Evolutionary conservation across 2,113 vertebrate genomes (phyloP).

Genomic region (Hyla sarda): DNA sequence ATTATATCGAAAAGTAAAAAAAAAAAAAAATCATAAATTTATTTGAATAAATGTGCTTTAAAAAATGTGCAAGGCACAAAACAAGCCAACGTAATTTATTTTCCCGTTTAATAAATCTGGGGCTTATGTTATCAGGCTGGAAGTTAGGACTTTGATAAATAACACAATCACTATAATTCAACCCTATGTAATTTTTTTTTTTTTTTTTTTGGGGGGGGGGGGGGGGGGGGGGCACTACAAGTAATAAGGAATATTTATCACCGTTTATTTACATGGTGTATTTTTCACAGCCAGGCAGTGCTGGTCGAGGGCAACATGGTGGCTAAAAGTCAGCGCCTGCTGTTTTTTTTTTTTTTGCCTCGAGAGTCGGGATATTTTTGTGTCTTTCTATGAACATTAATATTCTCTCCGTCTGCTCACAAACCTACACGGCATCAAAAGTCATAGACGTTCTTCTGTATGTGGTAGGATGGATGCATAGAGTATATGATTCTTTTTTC

Average conservation of each 20-base stretch:
- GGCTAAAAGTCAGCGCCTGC: not conserved
- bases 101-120: constrained; percentile 20
- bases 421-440: not conserved
- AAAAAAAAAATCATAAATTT: not conserved
- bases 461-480: not conserved
- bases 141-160: constrained; percentile 32
- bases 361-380: not conserved
- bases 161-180: constrained; percentile 27
- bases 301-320: not conserved
- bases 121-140: not conserved
- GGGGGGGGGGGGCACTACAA: not conserved
- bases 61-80: constrained; percentile 3
- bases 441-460: not conserved
- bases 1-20: not conserved
- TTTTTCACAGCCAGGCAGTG: not conserved
- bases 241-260: constrained; percentile 38
- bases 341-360: not conserved
- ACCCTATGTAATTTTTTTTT: constrained; percentile 2
- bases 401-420: not conserved
- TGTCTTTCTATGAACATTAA: not conserved
- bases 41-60: not conserved
- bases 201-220: too few relatives aligned
- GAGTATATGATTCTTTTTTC: not conserved
- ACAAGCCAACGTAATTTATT: not conserved
- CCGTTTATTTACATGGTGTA: not conserved